phyloP scores from a whole-genome alignment of 2,888 invertebrate genomes.

The Danaus chrysippus region DNA sequence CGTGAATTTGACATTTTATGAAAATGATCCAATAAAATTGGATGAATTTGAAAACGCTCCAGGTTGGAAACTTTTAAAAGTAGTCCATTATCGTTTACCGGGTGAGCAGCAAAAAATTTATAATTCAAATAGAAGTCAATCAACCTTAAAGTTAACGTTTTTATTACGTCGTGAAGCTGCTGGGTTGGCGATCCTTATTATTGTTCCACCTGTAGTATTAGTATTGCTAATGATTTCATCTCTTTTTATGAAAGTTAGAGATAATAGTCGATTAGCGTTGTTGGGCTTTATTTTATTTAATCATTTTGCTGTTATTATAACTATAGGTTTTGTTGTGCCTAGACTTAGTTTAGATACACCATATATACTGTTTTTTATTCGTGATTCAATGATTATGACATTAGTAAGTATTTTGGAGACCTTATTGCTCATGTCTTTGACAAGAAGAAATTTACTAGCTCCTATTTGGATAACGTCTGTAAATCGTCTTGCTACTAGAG shows the following conservation, averaged over 20 bases:
- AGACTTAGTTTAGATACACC: constrained; percentile 80
- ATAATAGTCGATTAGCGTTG: constrained; percentile 76
- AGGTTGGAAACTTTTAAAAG: constrained; percentile 78
- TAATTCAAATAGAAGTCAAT: constrained; percentile 80
- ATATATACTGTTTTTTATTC: constrained; percentile 68
- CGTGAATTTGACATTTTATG: constrained; percentile 71
- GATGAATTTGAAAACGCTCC: constrained; percentile 75
- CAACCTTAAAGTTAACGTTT: constrained; percentile 79
- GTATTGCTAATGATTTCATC: constrained; percentile 78
- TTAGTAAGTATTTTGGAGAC: constrained; percentile 57
- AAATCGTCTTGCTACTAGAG: constrained; percentile 51
- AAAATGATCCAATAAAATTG: constrained; percentile 52
- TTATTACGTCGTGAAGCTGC: constrained; percentile 78
- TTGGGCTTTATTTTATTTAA: constrained; percentile 80
- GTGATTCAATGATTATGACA: constrained; percentile 68
- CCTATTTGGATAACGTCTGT: constrained; percentile 56
- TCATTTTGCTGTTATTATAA: constrained; percentile 79
- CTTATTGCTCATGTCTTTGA: constrained; percentile 56
- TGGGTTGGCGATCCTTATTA: constrained; percentile 76
- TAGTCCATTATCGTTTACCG: constrained; percentile 59
- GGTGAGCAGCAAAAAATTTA: constrained; percentile 65
- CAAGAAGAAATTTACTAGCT: constrained; percentile 47
- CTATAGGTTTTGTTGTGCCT: constrained; percentile 81
- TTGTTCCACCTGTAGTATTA: constrained; percentile 77
- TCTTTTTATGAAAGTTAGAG: constrained; percentile 77